Percentiles rank a stretch among this genome's conserved stretches.
phyloP scores from a whole-genome alignment of 1,140 invertebrate species.

The Spodoptera frugiperda region DNA sequence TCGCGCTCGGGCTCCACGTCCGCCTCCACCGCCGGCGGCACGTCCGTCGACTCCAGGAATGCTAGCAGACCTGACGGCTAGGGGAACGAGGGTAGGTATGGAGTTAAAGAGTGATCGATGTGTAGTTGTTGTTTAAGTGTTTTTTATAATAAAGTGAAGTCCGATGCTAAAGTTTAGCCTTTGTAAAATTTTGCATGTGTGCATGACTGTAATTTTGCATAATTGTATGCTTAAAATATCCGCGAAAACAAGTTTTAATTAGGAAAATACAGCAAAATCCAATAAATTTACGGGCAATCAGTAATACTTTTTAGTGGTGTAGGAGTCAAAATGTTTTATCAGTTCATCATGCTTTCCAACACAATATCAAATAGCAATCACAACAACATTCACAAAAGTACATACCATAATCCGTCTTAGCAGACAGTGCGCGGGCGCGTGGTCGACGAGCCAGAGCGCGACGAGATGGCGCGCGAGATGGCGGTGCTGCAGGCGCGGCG shows the following conservation, averaged over 20 bases:
- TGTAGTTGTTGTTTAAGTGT: neutral
- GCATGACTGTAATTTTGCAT: no score
- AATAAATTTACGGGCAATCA: no score
- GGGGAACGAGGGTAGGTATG: neutral
- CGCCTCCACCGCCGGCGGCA: constrained; percentile 92
- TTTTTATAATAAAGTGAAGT: no score
- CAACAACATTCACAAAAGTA: neutral
- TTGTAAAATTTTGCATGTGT: no score
- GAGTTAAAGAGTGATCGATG: neutral
- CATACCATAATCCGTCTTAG: constrained; percentile 95
- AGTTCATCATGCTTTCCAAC: neutral
- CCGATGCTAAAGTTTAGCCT: no score
- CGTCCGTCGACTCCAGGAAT: constrained; percentile 95
- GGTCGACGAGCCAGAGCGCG: constrained; percentile 98
- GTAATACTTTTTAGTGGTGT: no score
- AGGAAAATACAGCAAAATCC: no score
- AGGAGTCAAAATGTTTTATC: neutral
- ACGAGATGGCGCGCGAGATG: constrained; percentile 98
- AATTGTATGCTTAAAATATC: no score
- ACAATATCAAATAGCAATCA: neutral
- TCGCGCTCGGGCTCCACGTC: constrained; percentile 90
- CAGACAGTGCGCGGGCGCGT: constrained; percentile 96
- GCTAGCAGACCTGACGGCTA: constrained; percentile 95
- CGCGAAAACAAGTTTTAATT: no score
- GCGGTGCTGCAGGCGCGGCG: constrained; percentile 87